Evolutionary conservation across 2,888 invertebrate genomes (phyloP), one percentile per base, ranked within the genome.

Genomic region (Drosophila monieri): DNA sequence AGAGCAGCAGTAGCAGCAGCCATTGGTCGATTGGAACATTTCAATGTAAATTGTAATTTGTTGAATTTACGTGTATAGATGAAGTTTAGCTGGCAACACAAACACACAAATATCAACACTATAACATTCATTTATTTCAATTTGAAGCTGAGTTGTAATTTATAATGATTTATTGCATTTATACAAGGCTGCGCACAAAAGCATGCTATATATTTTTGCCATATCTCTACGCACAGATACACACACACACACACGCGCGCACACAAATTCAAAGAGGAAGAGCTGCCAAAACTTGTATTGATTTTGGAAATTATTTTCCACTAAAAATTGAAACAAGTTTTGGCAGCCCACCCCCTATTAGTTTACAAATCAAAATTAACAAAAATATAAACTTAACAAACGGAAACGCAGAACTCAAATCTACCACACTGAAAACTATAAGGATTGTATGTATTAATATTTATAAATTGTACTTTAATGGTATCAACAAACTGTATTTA

Each of bases 31-130:
- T 41, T 53, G 53, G 43, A 25, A 65, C 55, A 65, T 56, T 64
- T 64, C 64, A 64, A 39, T 64, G 83, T 81, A 85, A 79, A 85
- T 81, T 81, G 78, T 85, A 85, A 73, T 85, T 78, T 83, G 83
- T 77, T 78, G 62, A 84, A 77, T 44, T 74, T 83, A 73, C 65
- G 77, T 78, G 85, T 84, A 67, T 75, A 78, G 66, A 66, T 64
- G 66, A 70, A 47, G 69, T 67, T 67, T 64, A 46, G 64, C 64
- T 65, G 64, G 64, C 65, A 46, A 56, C 39, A 48, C n/a, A 62
- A 41, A 61, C 37, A 65, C 14, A 48, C 55, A 23, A 37, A 9
- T 27, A 9, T 9, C 9, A 27, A 27, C 27, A 66, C 55, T n/a
- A 9, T 44, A 55, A 30, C 27, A 48, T 43, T 47, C n/a, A 58